A percentile compares a stretch with the other conserved stretches of the same genome.
phyloP scores from a whole-genome alignment of 2,113 vertebrate genomes.

The Labeo rohita region DNA sequence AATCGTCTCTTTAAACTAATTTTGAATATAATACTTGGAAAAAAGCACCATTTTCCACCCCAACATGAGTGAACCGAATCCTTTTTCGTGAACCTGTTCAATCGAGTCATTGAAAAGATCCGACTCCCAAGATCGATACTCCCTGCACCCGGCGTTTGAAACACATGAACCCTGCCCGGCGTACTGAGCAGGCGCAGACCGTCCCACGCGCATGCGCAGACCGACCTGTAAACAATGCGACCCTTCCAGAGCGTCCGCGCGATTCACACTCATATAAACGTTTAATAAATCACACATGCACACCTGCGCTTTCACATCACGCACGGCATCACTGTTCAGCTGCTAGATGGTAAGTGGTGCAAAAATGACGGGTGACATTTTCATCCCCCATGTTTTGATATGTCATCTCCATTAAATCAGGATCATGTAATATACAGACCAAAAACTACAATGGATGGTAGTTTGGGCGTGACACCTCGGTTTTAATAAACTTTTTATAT shows the following conservation, averaged over 20 bases:
- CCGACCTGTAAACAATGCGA: slow-evolving; percentile 79
- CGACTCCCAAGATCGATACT: not conserved
- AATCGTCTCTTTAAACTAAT: not conserved
- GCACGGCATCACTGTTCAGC: slow-evolving; percentile 51
- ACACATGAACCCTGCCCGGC: slow-evolving; percentile 52
- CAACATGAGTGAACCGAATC: not conserved
- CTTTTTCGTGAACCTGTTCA: not conserved
- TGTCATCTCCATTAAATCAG: slow-evolving; percentile 53
- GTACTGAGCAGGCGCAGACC: slow-evolving; percentile 68
- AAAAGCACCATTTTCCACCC: not conserved
- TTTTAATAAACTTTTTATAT: slow-evolving; percentile 44
- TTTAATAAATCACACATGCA: slow-evolving; percentile 54
- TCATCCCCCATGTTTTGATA: not conserved
- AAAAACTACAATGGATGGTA: slow-evolving; percentile 62
- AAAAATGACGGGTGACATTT: not conserved
- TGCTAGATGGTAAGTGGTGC: slow-evolving; percentile 72
- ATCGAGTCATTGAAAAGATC: not conserved
- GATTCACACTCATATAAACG: slow-evolving; percentile 65
- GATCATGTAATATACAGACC: slow-evolving; percentile 30
- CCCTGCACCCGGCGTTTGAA: slow-evolving; percentile 4
- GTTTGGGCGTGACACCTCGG: slow-evolving; percentile 73
- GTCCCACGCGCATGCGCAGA: slow-evolving; percentile 72
- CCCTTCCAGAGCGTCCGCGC: slow-evolving; percentile 73
- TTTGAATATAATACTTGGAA: not conserved
- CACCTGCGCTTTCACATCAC: slow-evolving; percentile 19